Base-by-base conservation (phyloP, 2,888 invertebrate genomes). In the Sminthurides aquaticus region DNA sequence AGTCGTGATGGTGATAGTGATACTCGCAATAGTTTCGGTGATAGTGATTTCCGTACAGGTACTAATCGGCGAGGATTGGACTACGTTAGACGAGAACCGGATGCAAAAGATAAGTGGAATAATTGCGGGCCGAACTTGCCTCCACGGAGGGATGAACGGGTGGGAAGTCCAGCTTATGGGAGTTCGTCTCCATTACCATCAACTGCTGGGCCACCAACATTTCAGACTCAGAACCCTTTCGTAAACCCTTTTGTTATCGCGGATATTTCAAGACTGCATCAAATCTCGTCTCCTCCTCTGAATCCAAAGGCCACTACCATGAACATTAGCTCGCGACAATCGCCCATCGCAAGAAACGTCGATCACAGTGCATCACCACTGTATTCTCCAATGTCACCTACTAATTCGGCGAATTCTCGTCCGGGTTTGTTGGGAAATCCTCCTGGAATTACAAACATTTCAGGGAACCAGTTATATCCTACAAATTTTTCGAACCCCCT, bases 11-110 rank as follows among this genome's bases (percentile, higher is more conserved):
- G 20, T 52, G 20, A 20, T 49, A 34, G 57, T 11, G 22, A 57
- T 57, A 20, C 22, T 43, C 20, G 62, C 20, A 25, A 49, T 57
- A 56, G 56, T 27, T 62, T 48, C 43, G 24, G 58, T 48, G 59
- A 59, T 18, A 48, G n/a, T 43, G 43, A 59, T 8, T 49, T 28
- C 25, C 60, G 52, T 20, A 28, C 43, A 34, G 52, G 48, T 49
- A 28, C 22, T 60, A 20, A 56, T 34, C 43, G 43, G 43, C 5
- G 43, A 34, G 43, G 15, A 5, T 15, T 11, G 15, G 43, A 34
- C 15, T 34, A 34, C 15, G 5, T 15, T 34, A 5, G 43, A 15
- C 5, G 43, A 34, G 43, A 34, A 11, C n/a, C n/a, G n/a, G 15
- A 34, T 34, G 43, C 5, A 11, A 34, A 15, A 15, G 43, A 34